phyloP scores from a whole-genome alignment of 2,797 vertebrate genomes.

The Sebastes vulpes region DNA sequence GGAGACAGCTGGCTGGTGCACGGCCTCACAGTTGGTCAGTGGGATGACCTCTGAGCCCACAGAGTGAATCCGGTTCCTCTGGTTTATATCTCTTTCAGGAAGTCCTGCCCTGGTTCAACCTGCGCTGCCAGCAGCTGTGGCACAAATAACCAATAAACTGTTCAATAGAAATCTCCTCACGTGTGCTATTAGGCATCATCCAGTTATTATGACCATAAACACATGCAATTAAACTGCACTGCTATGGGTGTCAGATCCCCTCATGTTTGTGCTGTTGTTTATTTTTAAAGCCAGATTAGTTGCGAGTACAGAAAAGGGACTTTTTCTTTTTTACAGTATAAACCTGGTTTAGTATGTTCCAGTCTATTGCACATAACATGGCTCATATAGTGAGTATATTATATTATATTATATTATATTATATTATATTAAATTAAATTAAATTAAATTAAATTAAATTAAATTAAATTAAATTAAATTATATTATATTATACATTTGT shows the following conservation, averaged over 20 bases:
- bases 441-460: background rate
- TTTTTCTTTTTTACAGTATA: background rate
- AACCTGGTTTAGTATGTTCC: background rate
- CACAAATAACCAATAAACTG: conserved; percentile 50
- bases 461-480: background rate
- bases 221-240: background rate
- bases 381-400: background rate
- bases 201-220: background rate
- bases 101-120: conserved; percentile 77
- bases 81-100: conserved; percentile 75
- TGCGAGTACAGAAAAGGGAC: background rate
- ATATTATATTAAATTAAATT: background rate
- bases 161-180: background rate
- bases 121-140: conserved; percentile 83
- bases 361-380: background rate
- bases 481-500: background rate
- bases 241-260: background rate
- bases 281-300: background rate
- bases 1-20: conserved; percentile 92
- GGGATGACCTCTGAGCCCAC: conserved; percentile 84
- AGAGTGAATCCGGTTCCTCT: conserved; percentile 76
- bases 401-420: background rate
- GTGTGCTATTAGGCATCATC: background rate
- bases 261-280: background rate
- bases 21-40: conserved; percentile 89